phyloP scores from a whole-genome alignment of 2,113 vertebrate genomes.

The Nestor notabilis region DNA sequence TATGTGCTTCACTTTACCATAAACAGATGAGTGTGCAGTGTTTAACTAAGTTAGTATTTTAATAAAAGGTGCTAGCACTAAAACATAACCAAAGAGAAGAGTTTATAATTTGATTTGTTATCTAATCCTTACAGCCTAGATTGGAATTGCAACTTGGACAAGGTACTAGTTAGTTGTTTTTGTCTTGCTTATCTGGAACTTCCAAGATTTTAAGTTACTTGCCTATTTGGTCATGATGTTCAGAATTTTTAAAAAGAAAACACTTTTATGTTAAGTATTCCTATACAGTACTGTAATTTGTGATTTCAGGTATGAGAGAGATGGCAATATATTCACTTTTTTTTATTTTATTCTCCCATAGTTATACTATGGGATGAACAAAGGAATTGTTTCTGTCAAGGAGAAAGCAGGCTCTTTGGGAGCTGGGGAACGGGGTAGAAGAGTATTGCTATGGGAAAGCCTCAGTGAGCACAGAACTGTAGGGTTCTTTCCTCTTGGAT shows the following conservation, averaged over 20 bases:
- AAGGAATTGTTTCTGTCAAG: neutral
- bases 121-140: neutral
- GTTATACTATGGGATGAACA: neutral
- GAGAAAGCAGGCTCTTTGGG: neutral
- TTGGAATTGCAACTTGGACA: neutral
- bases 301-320: neutral
- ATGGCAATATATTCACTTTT: neutral
- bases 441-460: neutral
- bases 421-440: neutral
- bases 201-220: neutral
- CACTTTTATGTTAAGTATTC: neutral
- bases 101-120: neutral
- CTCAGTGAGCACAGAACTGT: slow-evolving; percentile 17
- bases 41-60: slow-evolving; percentile 17
- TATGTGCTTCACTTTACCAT: slow-evolving; percentile 48
- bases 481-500: neutral
- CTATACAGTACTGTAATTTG: neutral
- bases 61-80: neutral
- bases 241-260: neutral
- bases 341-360: neutral
- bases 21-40: slow-evolving; percentile 50
- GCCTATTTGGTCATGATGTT: neutral
- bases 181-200: neutral
- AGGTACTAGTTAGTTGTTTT: neutral
- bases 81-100: neutral